Conservation (phyloP, 2,113 vertebrate species). For the Isichthys henryi region DNA sequence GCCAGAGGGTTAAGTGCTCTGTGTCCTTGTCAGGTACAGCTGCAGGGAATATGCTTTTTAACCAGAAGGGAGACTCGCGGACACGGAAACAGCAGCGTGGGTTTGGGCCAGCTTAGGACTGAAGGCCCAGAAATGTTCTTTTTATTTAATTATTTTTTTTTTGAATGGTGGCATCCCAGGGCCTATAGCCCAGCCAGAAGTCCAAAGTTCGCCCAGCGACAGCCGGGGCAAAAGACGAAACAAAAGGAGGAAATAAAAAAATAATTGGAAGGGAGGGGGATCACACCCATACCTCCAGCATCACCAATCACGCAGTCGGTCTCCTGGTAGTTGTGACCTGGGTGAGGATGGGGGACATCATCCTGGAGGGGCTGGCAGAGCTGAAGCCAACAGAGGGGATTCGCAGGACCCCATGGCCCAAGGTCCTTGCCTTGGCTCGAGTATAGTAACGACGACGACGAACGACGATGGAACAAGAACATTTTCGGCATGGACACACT, state of each 20-base stretch:
- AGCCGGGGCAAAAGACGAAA: not conserved
- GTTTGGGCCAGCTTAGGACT: not conserved
- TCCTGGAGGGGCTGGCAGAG: not conserved
- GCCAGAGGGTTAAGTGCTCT: conserved; percentile 21
- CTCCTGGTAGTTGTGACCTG: not conserved
- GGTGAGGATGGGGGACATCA: not conserved
- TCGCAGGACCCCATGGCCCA: not conserved
- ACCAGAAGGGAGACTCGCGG: not conserved
- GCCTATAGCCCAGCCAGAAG: not conserved
- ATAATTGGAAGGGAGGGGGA: not conserved
- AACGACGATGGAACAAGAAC: not conserved
- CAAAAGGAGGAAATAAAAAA: not conserved
- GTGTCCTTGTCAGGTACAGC: not conserved
- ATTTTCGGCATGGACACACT: not conserved
- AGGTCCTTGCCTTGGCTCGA: not conserved
- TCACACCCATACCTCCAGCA: not conserved
- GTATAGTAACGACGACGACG: conserved; percentile 9
- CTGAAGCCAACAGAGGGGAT: not conserved
- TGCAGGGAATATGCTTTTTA: not conserved
- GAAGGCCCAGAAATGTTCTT: not conserved
- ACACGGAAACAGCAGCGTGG: not conserved
- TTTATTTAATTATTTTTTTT: not conserved
- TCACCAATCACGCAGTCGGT: not conserved
- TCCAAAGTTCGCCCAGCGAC: not conserved
- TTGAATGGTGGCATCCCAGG: not conserved